These are phyloP conservation scores for Columba guinea DNA, from an alignment of 2,797 vertebrate species.

Conservation along the genomic window DNA sequence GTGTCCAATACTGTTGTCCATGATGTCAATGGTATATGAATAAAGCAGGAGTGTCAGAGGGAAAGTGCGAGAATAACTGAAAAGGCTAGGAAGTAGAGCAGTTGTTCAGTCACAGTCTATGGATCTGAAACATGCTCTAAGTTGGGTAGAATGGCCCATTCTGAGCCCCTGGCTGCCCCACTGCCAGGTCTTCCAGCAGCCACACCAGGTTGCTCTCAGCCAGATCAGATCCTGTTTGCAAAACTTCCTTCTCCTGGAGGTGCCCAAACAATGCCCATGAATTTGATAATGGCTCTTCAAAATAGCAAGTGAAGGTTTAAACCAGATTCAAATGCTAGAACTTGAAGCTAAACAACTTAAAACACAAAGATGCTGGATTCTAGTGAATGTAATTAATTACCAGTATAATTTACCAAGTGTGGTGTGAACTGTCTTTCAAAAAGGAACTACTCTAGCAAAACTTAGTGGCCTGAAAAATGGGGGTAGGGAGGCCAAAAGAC, in stretches of 20 bases:
- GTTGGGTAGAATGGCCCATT: not conserved
- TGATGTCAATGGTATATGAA: not conserved
- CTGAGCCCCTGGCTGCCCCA: not conserved
- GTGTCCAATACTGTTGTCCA: not conserved
- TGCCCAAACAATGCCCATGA: not conserved
- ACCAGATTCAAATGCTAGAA: not conserved
- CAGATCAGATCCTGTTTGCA: not conserved
- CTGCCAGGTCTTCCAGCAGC: not conserved
- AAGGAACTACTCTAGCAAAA: not conserved
- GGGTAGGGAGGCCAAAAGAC: not conserved
- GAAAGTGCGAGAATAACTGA: not conserved
- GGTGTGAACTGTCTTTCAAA: not conserved
- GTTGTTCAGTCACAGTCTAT: not conserved
- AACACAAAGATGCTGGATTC: not conserved
- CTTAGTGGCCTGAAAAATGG: not conserved
- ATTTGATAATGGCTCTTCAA: not conserved
- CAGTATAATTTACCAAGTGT: not conserved
- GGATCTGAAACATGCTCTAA: not conserved
- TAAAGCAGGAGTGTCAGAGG: not conserved
- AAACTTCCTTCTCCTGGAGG: not conserved
- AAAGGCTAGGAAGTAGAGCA: not conserved
- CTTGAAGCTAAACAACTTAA: not conserved
- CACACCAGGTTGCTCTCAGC: not conserved
- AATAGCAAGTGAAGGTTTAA: not conserved
- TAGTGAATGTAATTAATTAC: not conserved